Percentiles rank a stretch among this genome's conserved stretches.
Evolutionary conservation across 1,140 invertebrate genomes (phyloP).

Genomic region (Drosophila bocki): DNA sequence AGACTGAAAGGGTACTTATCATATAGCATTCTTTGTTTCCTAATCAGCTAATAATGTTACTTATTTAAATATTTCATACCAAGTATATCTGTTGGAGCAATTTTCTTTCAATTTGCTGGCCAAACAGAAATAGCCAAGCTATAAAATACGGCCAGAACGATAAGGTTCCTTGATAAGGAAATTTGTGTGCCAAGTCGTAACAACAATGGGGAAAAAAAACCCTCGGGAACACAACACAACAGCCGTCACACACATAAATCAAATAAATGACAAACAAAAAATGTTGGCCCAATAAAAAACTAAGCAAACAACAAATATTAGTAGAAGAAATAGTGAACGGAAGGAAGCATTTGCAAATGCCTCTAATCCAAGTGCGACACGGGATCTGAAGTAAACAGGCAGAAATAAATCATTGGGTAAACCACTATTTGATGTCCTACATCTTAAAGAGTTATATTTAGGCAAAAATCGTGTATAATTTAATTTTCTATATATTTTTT

Average conservation of each 20-base stretch:
- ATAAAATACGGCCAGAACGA: slow-evolving; percentile 66
- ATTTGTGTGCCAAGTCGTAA: slow-evolving; percentile 38
- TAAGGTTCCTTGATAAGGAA: slow-evolving; percentile 53
- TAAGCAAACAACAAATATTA: slow-evolving; percentile 4
- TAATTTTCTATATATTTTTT: neutral
- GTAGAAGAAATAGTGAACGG: neutral
- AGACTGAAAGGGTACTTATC: slow-evolving; percentile 21
- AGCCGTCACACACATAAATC: slow-evolving; percentile 65
- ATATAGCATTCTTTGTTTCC: neutral
- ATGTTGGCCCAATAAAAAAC: slow-evolving; percentile 29
- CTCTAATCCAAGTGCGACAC: slow-evolving; percentile 11
- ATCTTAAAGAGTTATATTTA: neutral
- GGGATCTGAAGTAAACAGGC: neutral
- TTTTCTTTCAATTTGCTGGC: slow-evolving; percentile 65
- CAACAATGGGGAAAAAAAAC: slow-evolving; percentile 21
- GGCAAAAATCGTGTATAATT: neutral
- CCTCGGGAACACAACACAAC: slow-evolving; percentile 9
- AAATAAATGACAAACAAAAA: slow-evolving; percentile 64
- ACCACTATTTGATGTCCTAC: neutral
- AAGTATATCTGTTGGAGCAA: slow-evolving; percentile 12
- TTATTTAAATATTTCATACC: slow-evolving; percentile 1
- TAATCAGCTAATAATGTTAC: slow-evolving; percentile 8
- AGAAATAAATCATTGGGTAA: neutral
- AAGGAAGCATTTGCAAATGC: slow-evolving; percentile 20
- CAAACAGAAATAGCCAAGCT: slow-evolving; percentile 45